These are phyloP conservation scores for Nomada lathburiana DNA, from an alignment of 2,888 invertebrate species.

Conservation along the genomic window DNA sequence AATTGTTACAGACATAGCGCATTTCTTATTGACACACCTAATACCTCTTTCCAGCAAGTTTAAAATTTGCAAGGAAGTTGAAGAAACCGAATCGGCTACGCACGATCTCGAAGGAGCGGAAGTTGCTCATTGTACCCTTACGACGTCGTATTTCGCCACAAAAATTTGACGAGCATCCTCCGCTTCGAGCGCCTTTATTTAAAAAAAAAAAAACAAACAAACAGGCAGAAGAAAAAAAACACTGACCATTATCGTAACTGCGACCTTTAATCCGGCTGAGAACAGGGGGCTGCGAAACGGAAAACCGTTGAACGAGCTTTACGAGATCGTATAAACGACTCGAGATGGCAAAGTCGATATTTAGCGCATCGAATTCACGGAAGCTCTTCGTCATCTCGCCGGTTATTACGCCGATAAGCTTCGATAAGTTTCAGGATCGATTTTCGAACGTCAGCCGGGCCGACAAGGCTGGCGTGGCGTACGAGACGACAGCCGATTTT, in stretches of 20 bases:
- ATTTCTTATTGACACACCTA: too few relatives aligned
- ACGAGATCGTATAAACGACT: slow-evolving; percentile 58
- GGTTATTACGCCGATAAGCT: slow-evolving; percentile 74
- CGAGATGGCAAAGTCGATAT: slow-evolving; percentile 35
- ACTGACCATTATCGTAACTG: slow-evolving; percentile 4
- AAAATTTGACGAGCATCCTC: slow-evolving; percentile 3
- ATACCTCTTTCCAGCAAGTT: too few relatives aligned
- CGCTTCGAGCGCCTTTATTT: too few relatives aligned
- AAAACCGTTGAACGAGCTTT: slow-evolving; percentile 49
- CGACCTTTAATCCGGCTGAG: slow-evolving; percentile 10
- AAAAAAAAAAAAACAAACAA: neutral
- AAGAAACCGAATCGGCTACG: neutral
- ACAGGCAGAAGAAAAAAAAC: neutral
- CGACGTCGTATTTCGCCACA: neutral
- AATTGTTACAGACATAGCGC: too few relatives aligned
- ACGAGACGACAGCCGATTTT: slow-evolving; percentile 28
- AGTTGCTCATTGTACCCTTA: neutral
- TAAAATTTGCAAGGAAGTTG: neutral
- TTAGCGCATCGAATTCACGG: slow-evolving; percentile 49
- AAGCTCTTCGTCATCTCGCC: slow-evolving; percentile 71
- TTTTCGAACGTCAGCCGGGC: slow-evolving; percentile 69
- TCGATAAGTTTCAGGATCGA: slow-evolving; percentile 78
- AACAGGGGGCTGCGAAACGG: slow-evolving; percentile 2
- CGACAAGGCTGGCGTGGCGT: slow-evolving; percentile 49
- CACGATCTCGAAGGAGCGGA: neutral